Base-by-base conservation (phyloP, 1,140 invertebrate species). In the Zaprionus ghesquierei region DNA sequence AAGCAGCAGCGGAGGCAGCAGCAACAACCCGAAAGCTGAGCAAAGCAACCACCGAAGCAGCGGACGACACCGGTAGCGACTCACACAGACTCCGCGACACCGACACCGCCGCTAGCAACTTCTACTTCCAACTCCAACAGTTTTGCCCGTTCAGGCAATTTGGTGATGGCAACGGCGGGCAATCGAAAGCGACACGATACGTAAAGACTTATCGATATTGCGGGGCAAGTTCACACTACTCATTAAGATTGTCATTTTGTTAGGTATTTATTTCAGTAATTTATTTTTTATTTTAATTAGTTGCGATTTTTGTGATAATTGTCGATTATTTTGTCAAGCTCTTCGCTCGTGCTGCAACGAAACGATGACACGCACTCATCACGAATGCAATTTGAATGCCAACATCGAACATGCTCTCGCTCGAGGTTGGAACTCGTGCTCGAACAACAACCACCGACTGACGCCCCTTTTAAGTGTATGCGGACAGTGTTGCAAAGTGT, bases 1-100 rank as follows among this genome's bases (percentile, higher is more conserved):
- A 84, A 64, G 33, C 75, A 74, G 59, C n/a, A 63, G 31, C n/a
- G n/a, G n/a, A n/a, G n/a, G 33, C 75, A 74, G 59, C n/a, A n/a
- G n/a, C 74, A 73, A 58, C 10, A 66, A 51, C 59, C 51, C 59
- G 72, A 63, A 23, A 66, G 59, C 55, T 60, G 55, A 35, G 71
- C 70, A 54, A 59, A 79, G 33, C 65, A 35, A 66, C 58, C 53
- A 64, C 64, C 33, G 33, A 41, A 51, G 50, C 54, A 70, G 46
- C 69, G 33, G 41, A 22, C 29, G n/a, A 20, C 18, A 44, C 18
- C 41, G 18, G 18, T 18, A 46, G 18, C 41, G 3, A 75, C 64
- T 61, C 77, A 72, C 58, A 79, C 77, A 80, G 77, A 80, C 77
- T 79, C 77, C 75, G 71, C 51, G 69, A 53, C 63, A 60, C 54